phyloP scores from a whole-genome alignment of 2,888 invertebrate genomes.

The Aspidiotus destructor region DNA sequence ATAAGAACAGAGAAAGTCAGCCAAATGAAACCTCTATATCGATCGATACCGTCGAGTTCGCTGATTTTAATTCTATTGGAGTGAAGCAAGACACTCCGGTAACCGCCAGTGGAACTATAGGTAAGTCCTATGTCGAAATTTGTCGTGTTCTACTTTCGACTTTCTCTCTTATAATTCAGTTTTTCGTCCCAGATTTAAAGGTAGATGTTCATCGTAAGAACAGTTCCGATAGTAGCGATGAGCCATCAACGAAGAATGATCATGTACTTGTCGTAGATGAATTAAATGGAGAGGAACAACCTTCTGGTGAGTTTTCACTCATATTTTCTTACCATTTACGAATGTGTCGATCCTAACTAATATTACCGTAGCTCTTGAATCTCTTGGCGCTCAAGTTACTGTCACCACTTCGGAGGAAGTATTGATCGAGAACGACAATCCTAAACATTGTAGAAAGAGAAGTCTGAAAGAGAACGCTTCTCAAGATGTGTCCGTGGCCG shows the following conservation, averaged over 20 bases:
- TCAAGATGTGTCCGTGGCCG: conserved; percentile 20
- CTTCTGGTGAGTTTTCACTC: too few species aligned
- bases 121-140: not conserved
- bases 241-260: conserved; percentile 43
- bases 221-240: conserved; percentile 77
- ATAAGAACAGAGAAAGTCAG: conserved; percentile 34
- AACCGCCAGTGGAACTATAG: conserved; percentile 22
- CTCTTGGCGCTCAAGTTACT: conserved; percentile 2
- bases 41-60: conserved; percentile 21
- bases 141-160: not conserved
- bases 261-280: conserved; percentile 38
- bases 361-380: conserved; percentile 9
- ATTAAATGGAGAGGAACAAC: conserved; percentile 14
- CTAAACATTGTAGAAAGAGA: conserved; percentile 11
- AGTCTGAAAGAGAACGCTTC: conserved; percentile 14
- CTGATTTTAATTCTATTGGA: conserved; percentile 19
- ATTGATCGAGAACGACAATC: conserved; percentile 10
- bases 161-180: not conserved
- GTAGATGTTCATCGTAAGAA: conserved; percentile 88
- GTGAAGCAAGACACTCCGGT: conserved; percentile 25
- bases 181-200: conserved; percentile 62
- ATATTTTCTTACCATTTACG: too few species aligned
- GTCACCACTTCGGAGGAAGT: conserved; percentile 26
- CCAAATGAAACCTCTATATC: conserved; percentile 24
- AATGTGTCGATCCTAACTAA: too few species aligned